Base-by-base conservation (phyloP, 2,113 vertebrate genomes). In the Labeo rohita region DNA sequence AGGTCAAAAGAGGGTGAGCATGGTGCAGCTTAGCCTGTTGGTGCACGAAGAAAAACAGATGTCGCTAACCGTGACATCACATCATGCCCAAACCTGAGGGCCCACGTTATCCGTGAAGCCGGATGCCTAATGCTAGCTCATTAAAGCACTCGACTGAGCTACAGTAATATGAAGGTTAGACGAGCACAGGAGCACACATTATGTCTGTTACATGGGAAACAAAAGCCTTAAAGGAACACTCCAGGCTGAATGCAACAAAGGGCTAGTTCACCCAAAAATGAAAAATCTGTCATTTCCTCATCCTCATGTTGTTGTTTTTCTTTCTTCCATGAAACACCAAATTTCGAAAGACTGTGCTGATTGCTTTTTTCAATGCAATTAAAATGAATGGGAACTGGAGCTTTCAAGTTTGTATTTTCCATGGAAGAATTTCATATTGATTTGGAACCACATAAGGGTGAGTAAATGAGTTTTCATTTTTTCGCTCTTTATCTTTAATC, bases 21-120 rank as follows among this genome's bases (percentile, higher is more conserved):
- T 52, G 45, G 63, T 39, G 16, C 45, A 34, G 63, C 23, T 83
- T 52, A 72, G 52, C 16, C 18, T 36, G 52, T 36, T 61, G 36
- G 54, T 76, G 47, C 70, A 73, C 70, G 4, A 6, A 73, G 54
- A 61, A 80, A 80, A 59, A 73, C 81, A 83, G 81, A 83, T 73
- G 81, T 73, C 21, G 1, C 12, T 21, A 81, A 49, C 79, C n/a
- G 45, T 28, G 45, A 80, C 8, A 54, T 83, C 81, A 73, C 81
- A 13, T 73, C 81, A 13, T 73, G 65, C 47, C 49, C 66, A 72
- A 83, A 83, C 50, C 50, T 70, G 63, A 82, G 80, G 63, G 80
- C 23, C 61, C 39, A 18, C n/a, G 1, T 82, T 82, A 82, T 70
- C 63, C 47, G 9, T 68, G 61, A 68, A 52, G 63, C 47, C 36